Evolutionary conservation across 2,113 vertebrate genomes (phyloP), one percentile per base, ranked within the genome.

Genomic region (Eretmochelys imbricata): DNA sequence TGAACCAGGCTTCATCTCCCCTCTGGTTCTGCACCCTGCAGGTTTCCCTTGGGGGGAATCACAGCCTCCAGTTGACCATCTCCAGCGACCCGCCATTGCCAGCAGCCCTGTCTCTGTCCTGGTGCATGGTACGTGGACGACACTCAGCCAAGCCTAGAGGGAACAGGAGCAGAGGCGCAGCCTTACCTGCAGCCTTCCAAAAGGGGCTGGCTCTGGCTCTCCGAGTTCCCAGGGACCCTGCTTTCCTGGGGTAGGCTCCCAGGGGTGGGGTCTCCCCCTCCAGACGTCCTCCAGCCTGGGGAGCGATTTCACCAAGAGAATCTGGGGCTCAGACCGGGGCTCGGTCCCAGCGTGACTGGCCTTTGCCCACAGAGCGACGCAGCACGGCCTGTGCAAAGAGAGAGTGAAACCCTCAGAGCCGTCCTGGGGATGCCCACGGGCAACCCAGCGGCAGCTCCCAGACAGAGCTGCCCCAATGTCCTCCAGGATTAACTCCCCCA

Each of bases 141-240:
- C 65, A 19, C 65, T 72, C 65, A 72, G 65, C 17, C 65, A 72
- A 72, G 65, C 65, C 42, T 24, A 78, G 22, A 7, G 22, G 42
- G 0, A 54, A 29, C 31, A 29, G 11, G 46, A 42, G 69, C 29
- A 19, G 75, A 78, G 46, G 31, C 10, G 62, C 82, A 81, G 84
- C 89, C 96, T 97, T 97, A 97, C 96, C 94, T 85, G 87, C 89
- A 83, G 80, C 93, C 96, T 95, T 97, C 96, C 95, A 94, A 96
- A 94, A 95, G 95, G 96, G 87, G 76, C 85, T 69, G 89, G 92
- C 1, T 8, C 78, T 16, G 51, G 0, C n/a, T 2, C 49, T 49
- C 25, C 24, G 57, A 80, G 0, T 29, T 24, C 89, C 76, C 91
- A 89, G 9, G 65, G 79, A 80, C 90, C 80, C 72, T 0, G 2